These are phyloP conservation scores for Lagorchestes hirsutus DNA, from an alignment of 2,797 vertebrate species.

Conservation along the genomic window DNA sequence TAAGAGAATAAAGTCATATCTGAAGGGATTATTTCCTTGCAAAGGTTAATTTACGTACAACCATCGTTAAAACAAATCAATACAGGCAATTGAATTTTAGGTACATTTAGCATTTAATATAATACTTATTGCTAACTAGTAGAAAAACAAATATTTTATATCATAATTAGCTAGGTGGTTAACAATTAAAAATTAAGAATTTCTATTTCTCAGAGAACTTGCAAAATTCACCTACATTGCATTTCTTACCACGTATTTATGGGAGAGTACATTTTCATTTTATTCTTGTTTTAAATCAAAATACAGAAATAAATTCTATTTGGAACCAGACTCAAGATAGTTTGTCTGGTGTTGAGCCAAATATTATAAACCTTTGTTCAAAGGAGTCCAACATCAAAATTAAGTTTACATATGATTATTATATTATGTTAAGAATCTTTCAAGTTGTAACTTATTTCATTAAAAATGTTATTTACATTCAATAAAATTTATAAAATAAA, in stretches of 20 bases:
- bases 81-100: not conserved
- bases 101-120: not conserved
- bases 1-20: not conserved
- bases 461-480: not conserved
- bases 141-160: not conserved
- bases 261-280: not conserved
- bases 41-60: not conserved
- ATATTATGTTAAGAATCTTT: not conserved
- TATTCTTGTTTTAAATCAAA: not conserved
- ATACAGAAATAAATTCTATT: not conserved
- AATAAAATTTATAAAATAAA: not conserved
- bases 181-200: not conserved
- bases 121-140: not conserved
- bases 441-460: constrained; percentile 10
- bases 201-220: not conserved
- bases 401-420: not conserved
- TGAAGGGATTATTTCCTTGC: not conserved
- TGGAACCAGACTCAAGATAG: not conserved
- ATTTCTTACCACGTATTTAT: not conserved
- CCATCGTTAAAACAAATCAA: not conserved
- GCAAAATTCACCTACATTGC: not conserved
- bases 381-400: not conserved
- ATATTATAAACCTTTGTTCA: not conserved
- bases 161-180: not conserved
- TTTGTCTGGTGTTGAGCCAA: not conserved